phyloP scores from a whole-genome alignment of 1,140 invertebrate species.

The Spodoptera frugiperda region DNA sequence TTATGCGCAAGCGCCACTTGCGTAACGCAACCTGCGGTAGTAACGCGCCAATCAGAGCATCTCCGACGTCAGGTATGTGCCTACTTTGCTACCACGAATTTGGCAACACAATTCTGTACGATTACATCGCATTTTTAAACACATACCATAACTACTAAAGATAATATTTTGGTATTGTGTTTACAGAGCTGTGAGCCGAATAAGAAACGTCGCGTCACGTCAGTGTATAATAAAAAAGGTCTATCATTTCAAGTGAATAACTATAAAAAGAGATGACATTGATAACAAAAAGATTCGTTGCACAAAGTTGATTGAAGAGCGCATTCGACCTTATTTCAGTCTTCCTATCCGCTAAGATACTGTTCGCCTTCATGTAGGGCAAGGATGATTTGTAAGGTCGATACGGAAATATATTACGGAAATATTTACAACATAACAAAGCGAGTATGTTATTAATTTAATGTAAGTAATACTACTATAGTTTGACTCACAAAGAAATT shows the following conservation, averaged over 20 bases:
- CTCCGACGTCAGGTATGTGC: slow-evolving; percentile 53
- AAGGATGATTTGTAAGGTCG: slow-evolving; percentile 49
- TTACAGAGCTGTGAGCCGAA: background rate
- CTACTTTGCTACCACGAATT: slow-evolving; percentile 51
- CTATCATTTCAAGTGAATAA: background rate
- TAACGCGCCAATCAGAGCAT: slow-evolving; percentile 78
- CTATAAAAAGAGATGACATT: background rate
- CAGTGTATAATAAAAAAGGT: no score
- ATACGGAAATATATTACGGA: slow-evolving; percentile 33
- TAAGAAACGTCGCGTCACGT: background rate
- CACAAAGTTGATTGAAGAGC: slow-evolving; percentile 13
- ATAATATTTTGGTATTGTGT: background rate
- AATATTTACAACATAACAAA: slow-evolving; percentile 38
- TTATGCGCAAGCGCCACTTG: slow-evolving; percentile 65
- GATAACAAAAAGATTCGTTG: slow-evolving; percentile 29
- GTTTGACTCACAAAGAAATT: background rate
- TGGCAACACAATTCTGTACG: slow-evolving; percentile 45
- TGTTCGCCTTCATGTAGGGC: slow-evolving; percentile 47
- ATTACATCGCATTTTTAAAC: slow-evolving; percentile 6
- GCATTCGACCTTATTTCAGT: slow-evolving; percentile 31
- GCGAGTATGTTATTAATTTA: background rate
- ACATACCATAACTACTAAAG: background rate
- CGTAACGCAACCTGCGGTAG: slow-evolving; percentile 61
- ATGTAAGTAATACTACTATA: no score
- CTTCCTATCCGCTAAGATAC: slow-evolving; percentile 36